Percentiles rank a stretch among this genome's conserved stretches.
These are phyloP conservation scores for Barypeithes pellucidus DNA, from an alignment of 2,888 invertebrate genomes.

Conservation along the genomic window DNA sequence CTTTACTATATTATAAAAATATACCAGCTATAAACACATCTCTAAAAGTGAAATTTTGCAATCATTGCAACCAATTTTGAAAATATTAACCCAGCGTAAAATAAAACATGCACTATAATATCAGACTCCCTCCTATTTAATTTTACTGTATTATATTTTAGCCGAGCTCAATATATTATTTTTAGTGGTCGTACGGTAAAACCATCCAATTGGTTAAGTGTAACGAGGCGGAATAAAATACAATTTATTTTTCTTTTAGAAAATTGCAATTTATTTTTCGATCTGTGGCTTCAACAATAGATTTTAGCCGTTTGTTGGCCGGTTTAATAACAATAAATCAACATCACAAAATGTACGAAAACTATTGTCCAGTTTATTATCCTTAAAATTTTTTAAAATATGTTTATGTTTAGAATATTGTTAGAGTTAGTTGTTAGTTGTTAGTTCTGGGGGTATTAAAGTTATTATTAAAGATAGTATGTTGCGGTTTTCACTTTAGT, in stretches of 20 bases:
- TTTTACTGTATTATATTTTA: neutral
- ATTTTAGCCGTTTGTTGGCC: neutral
- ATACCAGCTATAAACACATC: no score
- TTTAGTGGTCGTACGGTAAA: constrained; percentile 22
- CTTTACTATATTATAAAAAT: no score
- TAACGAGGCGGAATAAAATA: constrained; percentile 20
- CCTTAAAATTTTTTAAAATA: no score
- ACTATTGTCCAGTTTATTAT: neutral
- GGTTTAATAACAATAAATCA: neutral
- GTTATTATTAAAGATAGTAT: no score
- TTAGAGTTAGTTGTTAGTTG: no score
- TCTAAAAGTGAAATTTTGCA: no score
- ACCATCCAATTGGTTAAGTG: constrained; percentile 38
- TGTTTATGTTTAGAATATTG: no score
- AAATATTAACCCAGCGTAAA: no score
- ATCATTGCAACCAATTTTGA: no score
- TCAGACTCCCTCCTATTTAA: neutral
- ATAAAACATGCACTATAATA: no score
- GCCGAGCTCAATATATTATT: constrained; percentile 36
- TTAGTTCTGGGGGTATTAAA: no score
- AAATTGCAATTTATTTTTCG: constrained; percentile 18
- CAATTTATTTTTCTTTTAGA: constrained; percentile 16
- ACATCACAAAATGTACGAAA: neutral
- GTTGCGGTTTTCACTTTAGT: no score
- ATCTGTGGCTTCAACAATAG: neutral